phyloP scores from a whole-genome alignment of 2,113 vertebrate species.

The Oryzias celebensis region DNA sequence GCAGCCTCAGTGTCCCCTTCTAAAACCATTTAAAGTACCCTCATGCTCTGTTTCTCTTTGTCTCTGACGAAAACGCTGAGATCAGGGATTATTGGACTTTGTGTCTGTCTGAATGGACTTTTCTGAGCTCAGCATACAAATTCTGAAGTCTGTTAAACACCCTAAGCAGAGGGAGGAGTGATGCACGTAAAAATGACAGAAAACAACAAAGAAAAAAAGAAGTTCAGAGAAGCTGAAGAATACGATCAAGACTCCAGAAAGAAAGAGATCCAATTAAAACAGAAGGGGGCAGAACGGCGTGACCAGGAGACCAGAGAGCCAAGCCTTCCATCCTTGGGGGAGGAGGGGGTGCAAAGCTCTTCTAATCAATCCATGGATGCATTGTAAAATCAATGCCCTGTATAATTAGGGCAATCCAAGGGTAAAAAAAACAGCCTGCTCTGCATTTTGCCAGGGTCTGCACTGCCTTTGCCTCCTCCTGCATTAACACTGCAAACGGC shows the following conservation, averaged over 20 bases:
- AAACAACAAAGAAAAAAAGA: not conserved
- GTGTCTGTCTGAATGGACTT: too few relatives aligned
- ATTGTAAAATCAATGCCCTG: conserved; percentile 95
- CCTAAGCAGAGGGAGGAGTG: conserved; percentile 30
- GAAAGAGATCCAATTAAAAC: conserved; percentile 32
- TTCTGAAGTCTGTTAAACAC: conserved; percentile 59
- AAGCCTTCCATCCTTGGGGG: conserved; percentile 76
- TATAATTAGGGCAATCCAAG: conserved; percentile 96
- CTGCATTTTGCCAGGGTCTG: conserved; percentile 69
- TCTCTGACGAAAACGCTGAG: too few relatives aligned
- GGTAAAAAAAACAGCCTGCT: conserved; percentile 83
- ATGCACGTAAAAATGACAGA: not conserved
- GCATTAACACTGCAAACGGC: conserved; percentile 53
- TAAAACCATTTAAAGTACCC: too few relatives aligned
- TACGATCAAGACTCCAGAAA: conserved; percentile 6
- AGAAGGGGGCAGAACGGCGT: conserved; percentile 10
- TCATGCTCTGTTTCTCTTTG: too few relatives aligned
- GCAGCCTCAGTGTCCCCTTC: too few relatives aligned
- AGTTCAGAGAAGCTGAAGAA: not conserved
- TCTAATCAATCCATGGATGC: conserved; percentile 90
- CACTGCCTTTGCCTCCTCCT: conserved; percentile 60
- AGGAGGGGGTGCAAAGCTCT: conserved; percentile 71
- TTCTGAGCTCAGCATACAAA: too few relatives aligned
- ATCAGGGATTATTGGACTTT: too few relatives aligned
- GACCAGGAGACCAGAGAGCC: conserved; percentile 24